Conservation (phyloP, 2,113 vertebrate genomes). For the Engraulis encrasicolus region DNA sequence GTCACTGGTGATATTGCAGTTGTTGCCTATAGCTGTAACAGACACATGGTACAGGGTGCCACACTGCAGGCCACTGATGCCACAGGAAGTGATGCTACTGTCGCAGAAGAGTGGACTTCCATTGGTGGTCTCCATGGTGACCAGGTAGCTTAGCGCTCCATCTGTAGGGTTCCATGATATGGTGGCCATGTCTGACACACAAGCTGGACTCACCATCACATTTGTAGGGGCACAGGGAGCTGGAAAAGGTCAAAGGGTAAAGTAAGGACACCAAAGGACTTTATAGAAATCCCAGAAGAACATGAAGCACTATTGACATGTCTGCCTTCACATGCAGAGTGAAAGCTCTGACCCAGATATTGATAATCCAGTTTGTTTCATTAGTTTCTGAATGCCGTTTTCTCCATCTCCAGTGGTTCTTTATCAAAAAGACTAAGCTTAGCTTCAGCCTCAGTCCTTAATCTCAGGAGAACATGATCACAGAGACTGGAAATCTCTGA, state of each 20-base stretch:
- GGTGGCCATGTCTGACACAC: slow-evolving; percentile 39
- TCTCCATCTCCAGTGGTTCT: too few species aligned
- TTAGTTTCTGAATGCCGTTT: too few species aligned
- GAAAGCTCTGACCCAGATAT: too few species aligned
- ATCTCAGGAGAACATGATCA: too few species aligned
- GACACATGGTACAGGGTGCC: slow-evolving; percentile 49
- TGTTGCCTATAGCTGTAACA: slow-evolving; percentile 54
- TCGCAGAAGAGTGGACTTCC: slow-evolving; percentile 41
- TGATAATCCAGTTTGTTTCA: too few species aligned
- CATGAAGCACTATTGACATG: too few species aligned
- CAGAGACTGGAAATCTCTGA: too few species aligned
- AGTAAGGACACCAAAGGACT: too few species aligned
- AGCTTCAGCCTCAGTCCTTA: too few species aligned
- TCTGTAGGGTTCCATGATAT: slow-evolving; percentile 45
- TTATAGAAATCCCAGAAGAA: too few species aligned
- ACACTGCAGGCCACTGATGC: slow-evolving; percentile 50
- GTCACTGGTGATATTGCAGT: slow-evolving; percentile 55
- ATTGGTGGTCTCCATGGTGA: slow-evolving; percentile 22
- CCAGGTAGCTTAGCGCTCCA: slow-evolving; percentile 33
- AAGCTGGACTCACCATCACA: slow-evolving; percentile 38
- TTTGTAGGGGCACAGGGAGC: slow-evolving; percentile 42
- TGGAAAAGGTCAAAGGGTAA: slow-evolving; percentile 16
- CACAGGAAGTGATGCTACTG: slow-evolving; percentile 48
- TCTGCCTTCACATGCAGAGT: too few species aligned
- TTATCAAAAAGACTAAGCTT: too few species aligned